Percentiles rank a stretch among this genome's conserved stretches.
These are phyloP conservation scores for Acanthosepion lycidas DNA, from an alignment of 2,888 invertebrate genomes.

Conservation along the genomic window DNA sequence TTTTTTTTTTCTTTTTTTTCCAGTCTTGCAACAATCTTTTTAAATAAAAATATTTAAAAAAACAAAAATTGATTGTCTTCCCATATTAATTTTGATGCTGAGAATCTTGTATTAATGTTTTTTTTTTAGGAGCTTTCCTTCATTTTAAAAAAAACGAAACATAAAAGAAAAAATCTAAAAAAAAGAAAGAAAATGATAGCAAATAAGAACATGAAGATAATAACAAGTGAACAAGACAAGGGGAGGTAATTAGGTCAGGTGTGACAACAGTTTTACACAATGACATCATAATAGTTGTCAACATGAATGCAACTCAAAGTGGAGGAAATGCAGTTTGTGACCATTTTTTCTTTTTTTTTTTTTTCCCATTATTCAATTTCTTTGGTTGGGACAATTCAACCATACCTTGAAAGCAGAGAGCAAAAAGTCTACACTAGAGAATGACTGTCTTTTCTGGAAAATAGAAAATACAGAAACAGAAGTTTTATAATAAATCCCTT, in stretches of 20 bases:
- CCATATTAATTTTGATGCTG: not conserved
- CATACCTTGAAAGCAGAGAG: constrained; percentile 34
- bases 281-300: not conserved
- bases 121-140: not conserved
- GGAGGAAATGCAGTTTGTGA: not conserved
- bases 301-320: not conserved
- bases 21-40: not conserved
- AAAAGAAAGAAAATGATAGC: not conserved
- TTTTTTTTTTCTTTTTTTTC: too few relatives aligned
- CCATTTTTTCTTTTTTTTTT: not conserved
- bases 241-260: not conserved
- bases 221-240: not conserved
- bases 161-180: not conserved
- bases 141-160: not conserved
- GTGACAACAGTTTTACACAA: constrained; percentile 1
- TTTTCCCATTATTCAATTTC: not conserved
- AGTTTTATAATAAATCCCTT: not conserved
- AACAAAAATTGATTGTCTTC: not conserved
- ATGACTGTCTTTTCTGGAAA: constrained; percentile 42
- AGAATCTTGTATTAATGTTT: not conserved
- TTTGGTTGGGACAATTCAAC: not conserved
- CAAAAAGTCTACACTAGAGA: constrained; percentile 38
- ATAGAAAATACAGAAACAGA: not conserved
- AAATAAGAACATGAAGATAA: not conserved
- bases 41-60: not conserved